These are phyloP conservation scores for Myoxocephalus aenaeus DNA, from an alignment of 2,797 vertebrate species.

Conservation along the genomic window DNA sequence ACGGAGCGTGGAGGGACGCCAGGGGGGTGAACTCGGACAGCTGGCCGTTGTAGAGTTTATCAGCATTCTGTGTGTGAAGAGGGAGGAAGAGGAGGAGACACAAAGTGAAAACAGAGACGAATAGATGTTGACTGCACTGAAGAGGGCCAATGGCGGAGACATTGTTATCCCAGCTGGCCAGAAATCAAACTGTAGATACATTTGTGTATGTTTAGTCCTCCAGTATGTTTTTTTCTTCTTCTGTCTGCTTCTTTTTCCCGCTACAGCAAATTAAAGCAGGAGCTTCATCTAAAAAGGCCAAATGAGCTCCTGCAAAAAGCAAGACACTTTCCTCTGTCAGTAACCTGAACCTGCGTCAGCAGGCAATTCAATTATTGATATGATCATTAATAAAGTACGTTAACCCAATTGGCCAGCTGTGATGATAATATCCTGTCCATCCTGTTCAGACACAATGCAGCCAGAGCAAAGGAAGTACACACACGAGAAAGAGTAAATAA, in stretches of 20 bases:
- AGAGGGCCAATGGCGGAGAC: slow-evolving; percentile 5
- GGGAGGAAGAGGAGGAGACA: not conserved
- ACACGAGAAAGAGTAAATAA: not conserved
- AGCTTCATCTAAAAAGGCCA: not conserved
- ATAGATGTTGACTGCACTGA: not conserved
- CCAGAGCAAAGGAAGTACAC: not conserved
- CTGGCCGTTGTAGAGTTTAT: slow-evolving; percentile 84
- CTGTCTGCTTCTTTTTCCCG: not conserved
- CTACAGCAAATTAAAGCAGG: not conserved
- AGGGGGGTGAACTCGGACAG: slow-evolving; percentile 90
- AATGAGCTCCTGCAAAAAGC: not conserved
- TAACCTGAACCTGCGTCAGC: slow-evolving; percentile 1
- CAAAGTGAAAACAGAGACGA: not conserved
- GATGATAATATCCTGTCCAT: slow-evolving; percentile 27
- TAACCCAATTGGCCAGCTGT: slow-evolving; percentile 34
- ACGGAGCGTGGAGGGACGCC: slow-evolving; percentile 84
- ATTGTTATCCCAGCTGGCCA: slow-evolving; percentile 46
- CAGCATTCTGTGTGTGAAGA: slow-evolving; percentile 82
- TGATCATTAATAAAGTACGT: slow-evolving; percentile 21
- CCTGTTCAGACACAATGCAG: not conserved
- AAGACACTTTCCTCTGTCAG: not conserved
- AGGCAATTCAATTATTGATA: not conserved
- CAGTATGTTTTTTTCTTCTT: no score
- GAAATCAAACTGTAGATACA: not conserved
- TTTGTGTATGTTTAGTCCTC: no score